Evolutionary conservation across 2,797 vertebrate species (phyloP).

Genomic region (Crax fasciolata): DNA sequence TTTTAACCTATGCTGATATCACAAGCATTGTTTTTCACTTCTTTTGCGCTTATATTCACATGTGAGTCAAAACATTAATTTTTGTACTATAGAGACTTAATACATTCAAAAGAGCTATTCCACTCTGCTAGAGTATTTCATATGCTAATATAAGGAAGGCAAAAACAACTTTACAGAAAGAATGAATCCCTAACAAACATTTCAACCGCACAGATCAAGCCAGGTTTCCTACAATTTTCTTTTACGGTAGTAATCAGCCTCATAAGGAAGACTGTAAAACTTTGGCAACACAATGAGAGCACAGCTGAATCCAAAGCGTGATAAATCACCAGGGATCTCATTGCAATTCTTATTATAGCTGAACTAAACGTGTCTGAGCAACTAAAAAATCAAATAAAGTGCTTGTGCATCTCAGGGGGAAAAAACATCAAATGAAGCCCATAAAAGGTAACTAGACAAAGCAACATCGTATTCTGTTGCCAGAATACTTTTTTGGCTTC

Average conservation of each 20-base stretch:
- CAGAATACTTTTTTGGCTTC: not conserved
- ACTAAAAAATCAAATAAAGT: slow-evolving; percentile 46
- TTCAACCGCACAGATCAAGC: not conserved
- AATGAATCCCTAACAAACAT: not conserved
- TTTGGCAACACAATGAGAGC: slow-evolving; percentile 7
- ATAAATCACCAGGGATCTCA: not conserved
- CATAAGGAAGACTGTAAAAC: slow-evolving; percentile 16
- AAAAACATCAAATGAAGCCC: not conserved
- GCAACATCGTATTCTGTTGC: not conserved
- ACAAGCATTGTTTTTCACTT: not conserved
- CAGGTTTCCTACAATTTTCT: not conserved
- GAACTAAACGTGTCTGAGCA: not conserved
- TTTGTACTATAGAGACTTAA: not conserved
- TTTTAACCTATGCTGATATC: not conserved
- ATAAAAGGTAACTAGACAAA: not conserved
- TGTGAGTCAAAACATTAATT: not conserved
- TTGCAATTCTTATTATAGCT: slow-evolving; percentile 13
- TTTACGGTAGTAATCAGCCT: not conserved
- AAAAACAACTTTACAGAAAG: not conserved
- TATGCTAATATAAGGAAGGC: not conserved
- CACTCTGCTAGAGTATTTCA: not conserved
- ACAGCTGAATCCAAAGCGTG: slow-evolving; percentile 18
- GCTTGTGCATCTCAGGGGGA: not conserved
- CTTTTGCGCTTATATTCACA: not conserved
- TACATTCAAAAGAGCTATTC: not conserved